These are phyloP conservation scores for Muscicapa striata DNA, from an alignment of 2,797 vertebrate genomes.

Conservation along the genomic window DNA sequence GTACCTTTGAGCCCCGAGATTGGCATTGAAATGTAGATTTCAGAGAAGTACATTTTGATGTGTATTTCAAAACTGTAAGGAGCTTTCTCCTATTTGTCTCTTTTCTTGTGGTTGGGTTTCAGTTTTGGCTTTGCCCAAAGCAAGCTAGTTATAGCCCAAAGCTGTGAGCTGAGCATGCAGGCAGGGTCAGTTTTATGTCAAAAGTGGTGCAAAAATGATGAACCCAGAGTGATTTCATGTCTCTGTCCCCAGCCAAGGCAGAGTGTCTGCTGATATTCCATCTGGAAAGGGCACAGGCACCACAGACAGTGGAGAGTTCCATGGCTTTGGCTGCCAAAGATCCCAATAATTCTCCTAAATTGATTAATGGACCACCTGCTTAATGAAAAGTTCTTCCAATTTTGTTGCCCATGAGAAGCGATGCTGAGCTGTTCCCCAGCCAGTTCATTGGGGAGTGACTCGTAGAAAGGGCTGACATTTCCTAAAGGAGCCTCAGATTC, in stretches of 20 bases:
- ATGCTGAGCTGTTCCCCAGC: not conserved
- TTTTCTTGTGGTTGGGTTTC: not conserved
- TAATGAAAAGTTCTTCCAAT: not conserved
- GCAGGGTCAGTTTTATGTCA: not conserved
- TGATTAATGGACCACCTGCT: conserved; percentile 7
- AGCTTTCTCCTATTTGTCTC: not conserved
- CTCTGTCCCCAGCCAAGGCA: conserved; percentile 12
- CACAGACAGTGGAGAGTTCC: not conserved
- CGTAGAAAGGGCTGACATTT: not conserved
- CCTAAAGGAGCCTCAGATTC: not conserved
- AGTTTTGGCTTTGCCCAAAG: not conserved
- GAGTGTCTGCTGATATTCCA: not conserved
- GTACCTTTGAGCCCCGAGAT: not conserved
- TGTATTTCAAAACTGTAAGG: accelerated
- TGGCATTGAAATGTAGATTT: not conserved
- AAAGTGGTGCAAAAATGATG: not conserved
- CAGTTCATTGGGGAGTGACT: not conserved
- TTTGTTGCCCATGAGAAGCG: not conserved
- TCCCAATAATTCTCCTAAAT: not conserved
- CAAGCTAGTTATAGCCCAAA: not conserved
- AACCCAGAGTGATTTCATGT: not conserved
- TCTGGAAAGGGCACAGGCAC: not conserved
- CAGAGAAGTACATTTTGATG: not conserved
- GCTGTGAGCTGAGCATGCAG: not conserved
- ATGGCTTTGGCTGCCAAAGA: not conserved